Conservation (phyloP, 2,113 vertebrate genomes). For the Irena cyanogastra region DNA sequence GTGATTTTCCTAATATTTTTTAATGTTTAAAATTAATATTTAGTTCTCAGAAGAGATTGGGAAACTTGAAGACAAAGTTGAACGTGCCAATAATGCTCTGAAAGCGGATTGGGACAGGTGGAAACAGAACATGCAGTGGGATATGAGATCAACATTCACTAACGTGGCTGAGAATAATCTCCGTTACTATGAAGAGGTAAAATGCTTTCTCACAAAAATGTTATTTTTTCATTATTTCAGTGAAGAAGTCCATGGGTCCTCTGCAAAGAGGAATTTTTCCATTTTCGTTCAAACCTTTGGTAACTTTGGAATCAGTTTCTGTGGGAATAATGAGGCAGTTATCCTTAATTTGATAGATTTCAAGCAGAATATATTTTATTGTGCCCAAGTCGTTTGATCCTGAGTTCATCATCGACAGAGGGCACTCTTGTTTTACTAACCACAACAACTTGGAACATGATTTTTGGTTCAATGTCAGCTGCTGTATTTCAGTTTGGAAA, state of each 20-base stretch:
- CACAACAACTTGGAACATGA: background rate
- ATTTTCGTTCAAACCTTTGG: background rate
- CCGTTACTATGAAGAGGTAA: constrained; percentile 89
- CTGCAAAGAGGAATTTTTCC: background rate
- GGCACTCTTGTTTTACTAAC: constrained; percentile 66
- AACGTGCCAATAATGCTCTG: constrained; percentile 86
- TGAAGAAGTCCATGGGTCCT: background rate
- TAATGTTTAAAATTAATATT: background rate
- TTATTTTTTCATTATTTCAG: background rate
- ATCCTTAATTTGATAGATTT: background rate
- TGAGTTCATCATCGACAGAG: constrained; percentile 48
- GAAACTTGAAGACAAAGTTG: constrained; percentile 84
- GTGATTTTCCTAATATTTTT: background rate
- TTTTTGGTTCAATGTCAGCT: background rate
- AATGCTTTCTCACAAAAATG: background rate
- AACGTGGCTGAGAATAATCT: constrained; percentile 84
- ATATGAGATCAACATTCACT: constrained; percentile 81
- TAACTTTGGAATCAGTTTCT: background rate
- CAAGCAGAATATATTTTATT: background rate
- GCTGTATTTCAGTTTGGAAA: background rate
- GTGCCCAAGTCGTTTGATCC: background rate
- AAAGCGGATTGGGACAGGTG: constrained; percentile 89
- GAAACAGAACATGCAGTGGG: constrained; percentile 82
- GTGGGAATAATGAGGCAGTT: background rate
- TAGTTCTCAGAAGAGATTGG: constrained; percentile 89